Evolutionary conservation across 2,113 vertebrate genomes (phyloP).

Genomic region (Chaetura pelagica): DNA sequence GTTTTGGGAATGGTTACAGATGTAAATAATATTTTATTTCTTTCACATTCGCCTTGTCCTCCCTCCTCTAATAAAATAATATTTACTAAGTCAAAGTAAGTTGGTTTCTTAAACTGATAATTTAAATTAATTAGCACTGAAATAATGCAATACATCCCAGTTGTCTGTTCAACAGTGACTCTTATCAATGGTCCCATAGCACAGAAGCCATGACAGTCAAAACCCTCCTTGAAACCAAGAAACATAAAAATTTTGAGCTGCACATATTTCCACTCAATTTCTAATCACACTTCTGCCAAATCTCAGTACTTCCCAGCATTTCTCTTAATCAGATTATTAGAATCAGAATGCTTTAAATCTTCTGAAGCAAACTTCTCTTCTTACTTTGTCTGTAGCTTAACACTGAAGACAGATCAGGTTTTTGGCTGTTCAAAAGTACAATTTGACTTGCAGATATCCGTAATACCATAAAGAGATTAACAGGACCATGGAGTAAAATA

Average conservation of each 20-base stretch:
- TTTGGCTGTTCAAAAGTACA: not conserved
- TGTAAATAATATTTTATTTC: not conserved
- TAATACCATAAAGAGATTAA: not conserved
- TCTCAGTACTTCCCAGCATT: not conserved
- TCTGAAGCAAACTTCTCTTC: not conserved
- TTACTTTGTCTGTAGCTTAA: not conserved
- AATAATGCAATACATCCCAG: not conserved
- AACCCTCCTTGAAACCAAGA: not conserved
- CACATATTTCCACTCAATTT: not conserved
- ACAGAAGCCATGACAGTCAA: not conserved
- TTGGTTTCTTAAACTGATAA: not conserved
- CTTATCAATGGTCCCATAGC: not conserved
- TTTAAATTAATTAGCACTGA: not conserved
- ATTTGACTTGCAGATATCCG: not conserved
- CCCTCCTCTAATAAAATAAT: not conserved
- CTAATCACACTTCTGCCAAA: not conserved
- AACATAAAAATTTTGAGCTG: not conserved
- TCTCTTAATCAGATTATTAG: not conserved
- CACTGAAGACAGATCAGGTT: not conserved
- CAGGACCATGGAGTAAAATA: not conserved
- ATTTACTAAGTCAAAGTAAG: not conserved
- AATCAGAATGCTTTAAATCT: not conserved
- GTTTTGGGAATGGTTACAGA: not conserved
- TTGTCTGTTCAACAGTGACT: not conserved
- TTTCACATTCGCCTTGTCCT: not conserved